A percentile compares a stretch with the other conserved stretches of the same genome.
Conservation (phyloP, 2,113 vertebrate species). For the Misgurnus anguillicaudatus region DNA sequence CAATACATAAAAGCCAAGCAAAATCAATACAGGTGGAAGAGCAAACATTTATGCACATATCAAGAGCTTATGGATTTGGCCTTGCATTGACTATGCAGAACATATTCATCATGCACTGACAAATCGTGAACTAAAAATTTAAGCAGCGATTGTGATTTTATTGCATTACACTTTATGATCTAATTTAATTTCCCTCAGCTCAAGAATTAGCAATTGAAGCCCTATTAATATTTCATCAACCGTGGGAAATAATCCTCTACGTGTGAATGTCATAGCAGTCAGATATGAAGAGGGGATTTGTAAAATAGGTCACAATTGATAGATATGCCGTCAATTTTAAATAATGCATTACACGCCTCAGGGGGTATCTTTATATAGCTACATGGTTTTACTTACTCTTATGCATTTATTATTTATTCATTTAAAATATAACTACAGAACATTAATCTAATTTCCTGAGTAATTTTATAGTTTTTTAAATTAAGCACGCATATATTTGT, state of each 20-base stretch:
- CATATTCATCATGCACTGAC: not conserved
- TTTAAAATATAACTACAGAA: not conserved
- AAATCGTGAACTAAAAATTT: not conserved
- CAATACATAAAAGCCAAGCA: not conserved
- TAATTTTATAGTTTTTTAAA: no score
- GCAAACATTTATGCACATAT: not conserved
- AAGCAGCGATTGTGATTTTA: not conserved
- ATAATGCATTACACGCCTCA: slow-evolving; percentile 65
- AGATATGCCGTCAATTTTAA: slow-evolving; percentile 56
- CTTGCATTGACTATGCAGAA: not conserved
- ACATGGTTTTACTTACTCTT: slow-evolving; percentile 24
- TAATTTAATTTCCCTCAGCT: not conserved
- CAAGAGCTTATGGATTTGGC: not conserved
- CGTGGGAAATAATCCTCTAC: slow-evolving; percentile 39
- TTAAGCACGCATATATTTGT: not conserved
- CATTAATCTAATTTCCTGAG: not conserved
- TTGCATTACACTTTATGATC: not conserved
- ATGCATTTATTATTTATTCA: not conserved
- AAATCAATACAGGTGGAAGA: not conserved
- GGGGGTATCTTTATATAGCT: slow-evolving; percentile 50
- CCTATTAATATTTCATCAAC: slow-evolving; percentile 45
- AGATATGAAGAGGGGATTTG: slow-evolving; percentile 46
- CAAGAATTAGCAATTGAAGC: slow-evolving; percentile 45
- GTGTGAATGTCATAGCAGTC: slow-evolving; percentile 42
- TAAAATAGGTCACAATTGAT: slow-evolving; percentile 61